phyloP scores from a whole-genome alignment of 2,888 invertebrate species.

The Andrena fulva region DNA sequence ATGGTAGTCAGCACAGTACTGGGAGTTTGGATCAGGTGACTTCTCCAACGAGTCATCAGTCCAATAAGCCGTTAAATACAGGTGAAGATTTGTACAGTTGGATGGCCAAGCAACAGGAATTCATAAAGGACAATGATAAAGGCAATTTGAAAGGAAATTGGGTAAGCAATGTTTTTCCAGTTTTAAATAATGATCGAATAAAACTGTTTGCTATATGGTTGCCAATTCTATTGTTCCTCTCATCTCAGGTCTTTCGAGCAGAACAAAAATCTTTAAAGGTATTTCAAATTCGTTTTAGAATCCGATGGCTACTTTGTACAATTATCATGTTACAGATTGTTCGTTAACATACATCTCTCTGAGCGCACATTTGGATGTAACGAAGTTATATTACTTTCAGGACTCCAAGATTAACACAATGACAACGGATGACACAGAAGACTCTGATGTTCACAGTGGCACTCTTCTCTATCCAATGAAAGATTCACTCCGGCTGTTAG shows the following conservation, averaged over 20 bases:
- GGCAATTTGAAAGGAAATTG: slow-evolving; percentile 83
- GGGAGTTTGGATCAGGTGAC: slow-evolving; percentile 83
- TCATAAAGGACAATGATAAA: slow-evolving; percentile 84
- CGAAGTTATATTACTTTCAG: slow-evolving; percentile 68
- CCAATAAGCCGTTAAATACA: slow-evolving; percentile 86
- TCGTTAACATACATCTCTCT: background rate
- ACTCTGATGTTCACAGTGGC: slow-evolving; percentile 85
- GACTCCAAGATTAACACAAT: slow-evolving; percentile 84
- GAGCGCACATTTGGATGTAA: background rate
- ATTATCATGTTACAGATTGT: background rate
- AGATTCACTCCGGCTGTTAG: slow-evolving; percentile 93
- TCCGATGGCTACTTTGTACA: slow-evolving; percentile 20
- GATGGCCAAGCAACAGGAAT: slow-evolving; percentile 96
- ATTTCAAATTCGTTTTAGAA: slow-evolving; percentile 60
- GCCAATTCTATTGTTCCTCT: slow-evolving; percentile 33
- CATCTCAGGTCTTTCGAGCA: slow-evolving; percentile 82
- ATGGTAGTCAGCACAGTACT: slow-evolving; percentile 83
- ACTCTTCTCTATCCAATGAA: slow-evolving; percentile 91
- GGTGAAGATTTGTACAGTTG: slow-evolving; percentile 97
- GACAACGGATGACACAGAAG: slow-evolving; percentile 84
- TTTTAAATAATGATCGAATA: background rate
- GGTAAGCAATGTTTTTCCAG: slow-evolving; percentile 73
- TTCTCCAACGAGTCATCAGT: slow-evolving; percentile 86
- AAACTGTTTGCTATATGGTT: background rate
- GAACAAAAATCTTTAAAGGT: slow-evolving; percentile 83